Conservation (phyloP, 1,140 invertebrate genomes). For the Popillia japonica region DNA sequence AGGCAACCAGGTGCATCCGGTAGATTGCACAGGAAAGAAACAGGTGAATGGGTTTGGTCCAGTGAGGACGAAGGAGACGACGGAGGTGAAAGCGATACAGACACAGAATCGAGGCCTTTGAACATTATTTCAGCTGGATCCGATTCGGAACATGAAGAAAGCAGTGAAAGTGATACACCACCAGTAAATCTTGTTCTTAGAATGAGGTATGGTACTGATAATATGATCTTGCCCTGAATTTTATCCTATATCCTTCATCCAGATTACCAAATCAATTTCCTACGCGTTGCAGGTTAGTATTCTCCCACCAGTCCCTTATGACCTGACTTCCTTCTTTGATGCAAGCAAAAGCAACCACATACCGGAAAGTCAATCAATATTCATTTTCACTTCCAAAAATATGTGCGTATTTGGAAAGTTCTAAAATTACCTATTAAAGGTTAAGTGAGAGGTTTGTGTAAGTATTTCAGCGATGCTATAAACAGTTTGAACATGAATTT, state of each 20-base stretch:
- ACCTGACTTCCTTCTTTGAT: too few species aligned
- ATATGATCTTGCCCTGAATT: not conserved
- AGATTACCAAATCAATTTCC: constrained; percentile 42
- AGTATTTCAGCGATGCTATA: too few species aligned
- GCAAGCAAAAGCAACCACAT: too few species aligned
- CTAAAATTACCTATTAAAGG: too few species aligned
- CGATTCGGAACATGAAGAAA: constrained; percentile 67
- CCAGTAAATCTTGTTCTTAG: constrained; percentile 80
- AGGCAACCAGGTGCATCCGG: constrained; percentile 91
- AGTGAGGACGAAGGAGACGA: constrained; percentile 86
- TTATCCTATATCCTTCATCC: constrained; percentile 27
- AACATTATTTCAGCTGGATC: constrained; percentile 90
- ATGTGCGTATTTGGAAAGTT: too few species aligned
- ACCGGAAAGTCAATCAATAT: too few species aligned
- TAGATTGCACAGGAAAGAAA: constrained; percentile 89
- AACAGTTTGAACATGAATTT: too few species aligned
- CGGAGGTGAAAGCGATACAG: constrained; percentile 65
- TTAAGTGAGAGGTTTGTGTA: too few species aligned
- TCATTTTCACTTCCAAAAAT: too few species aligned
- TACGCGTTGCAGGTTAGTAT: constrained; percentile 45
- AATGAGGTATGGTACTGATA: constrained; percentile 66
- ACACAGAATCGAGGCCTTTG: constrained; percentile 63
- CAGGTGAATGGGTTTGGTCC: constrained; percentile 99
- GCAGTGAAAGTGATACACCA: constrained; percentile 64
- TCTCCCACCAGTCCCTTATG: not conserved